Evolutionary conservation across 2,888 invertebrate genomes (phyloP), one percentile per base, ranked within the genome.

Genomic region (Lithophane ornitopus): DNA sequence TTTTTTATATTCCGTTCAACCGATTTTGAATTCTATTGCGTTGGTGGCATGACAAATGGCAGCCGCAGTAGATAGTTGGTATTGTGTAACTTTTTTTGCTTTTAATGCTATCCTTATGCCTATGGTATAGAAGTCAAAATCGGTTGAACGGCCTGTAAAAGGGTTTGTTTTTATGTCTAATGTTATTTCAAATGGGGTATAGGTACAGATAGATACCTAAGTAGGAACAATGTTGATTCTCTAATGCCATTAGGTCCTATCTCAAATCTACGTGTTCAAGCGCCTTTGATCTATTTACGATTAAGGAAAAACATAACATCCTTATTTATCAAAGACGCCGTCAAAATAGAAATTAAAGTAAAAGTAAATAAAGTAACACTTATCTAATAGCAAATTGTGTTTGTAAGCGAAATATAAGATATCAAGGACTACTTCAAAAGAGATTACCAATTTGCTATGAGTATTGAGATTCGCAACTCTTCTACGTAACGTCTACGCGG

Each of bases 241-340:
- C 0, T 14, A 14, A 49, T n/a, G 8, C 58, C 8, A 59, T 58
- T 44, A 52, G 22, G 22, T 34, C 54, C 14, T 26, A 26, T 26
- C n/a, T 46, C 22, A 39, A 52, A 44, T 63, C 56, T 28, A 82
- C 82, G 67, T 79, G 58, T 52, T 41, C 6, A 19, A 12, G 12
- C 19, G 44, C 0, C 52, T 46, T 66, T 78, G 66, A 41, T 54
- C 59, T 46, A 66, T 2, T 46, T 61, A 44, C 28, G 49, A 52
- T 1, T 63, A 14, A 62, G 34, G 41, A 54, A 73, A 78, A 22
- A 16, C 16, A 2, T 46, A 56, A 56, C 22, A 28, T 19, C 9
- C 28, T 46, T 26, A 41, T n/a, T 46, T 54, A 46, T 28, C 19
- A 34, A 16, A 22, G 19, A 44, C 44, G 8, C 44, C 52, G 14